A percentile compares a stretch with the other conserved stretches of the same genome.
Conservation (phyloP, 1,140 invertebrate genomes). For the Drosophila orena region DNA sequence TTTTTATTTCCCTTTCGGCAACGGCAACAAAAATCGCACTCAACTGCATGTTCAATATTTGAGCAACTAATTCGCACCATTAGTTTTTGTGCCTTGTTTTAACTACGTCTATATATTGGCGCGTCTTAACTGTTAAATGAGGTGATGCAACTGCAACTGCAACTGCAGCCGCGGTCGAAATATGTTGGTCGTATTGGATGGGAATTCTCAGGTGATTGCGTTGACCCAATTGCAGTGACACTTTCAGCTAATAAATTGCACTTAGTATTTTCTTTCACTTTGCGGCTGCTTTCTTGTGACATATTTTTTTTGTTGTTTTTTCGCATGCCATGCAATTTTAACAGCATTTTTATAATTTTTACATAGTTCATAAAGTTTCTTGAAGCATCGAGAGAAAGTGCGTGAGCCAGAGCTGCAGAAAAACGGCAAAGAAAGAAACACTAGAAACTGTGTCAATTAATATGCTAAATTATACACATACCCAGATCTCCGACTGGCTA, state of each 20-base stretch:
- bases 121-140: conserved; percentile 56
- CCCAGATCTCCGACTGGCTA: conserved; percentile 6
- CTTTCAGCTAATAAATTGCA: conserved; percentile 79
- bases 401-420: conserved; percentile 48
- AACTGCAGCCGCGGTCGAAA: conserved; percentile 18
- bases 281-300: conserved; percentile 70
- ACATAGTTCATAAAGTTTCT: conserved; percentile 80
- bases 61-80: conserved; percentile 67
- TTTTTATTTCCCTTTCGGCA: conserved; percentile 50
- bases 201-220: conserved; percentile 50
- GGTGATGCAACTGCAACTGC: conserved; percentile 62
- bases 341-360: conserved; percentile 69
- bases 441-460: conserved; percentile 81
- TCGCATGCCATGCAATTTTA: conserved; percentile 38
- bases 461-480: conserved; percentile 80
- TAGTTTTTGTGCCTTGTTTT: conserved; percentile 23
- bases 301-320: conserved; percentile 11
- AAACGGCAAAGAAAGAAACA: conserved; percentile 34
- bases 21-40: conserved; percentile 33
- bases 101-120: conserved; percentile 27
- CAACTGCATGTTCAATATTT: conserved; percentile 66
- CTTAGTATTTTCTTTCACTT: conserved; percentile 74
- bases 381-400: conserved; percentile 66
- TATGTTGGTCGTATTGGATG: conserved; percentile 4
- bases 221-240: conserved; percentile 71